Conservation (phyloP, 1,140 invertebrate species). For the Pseudoatta argentina region DNA sequence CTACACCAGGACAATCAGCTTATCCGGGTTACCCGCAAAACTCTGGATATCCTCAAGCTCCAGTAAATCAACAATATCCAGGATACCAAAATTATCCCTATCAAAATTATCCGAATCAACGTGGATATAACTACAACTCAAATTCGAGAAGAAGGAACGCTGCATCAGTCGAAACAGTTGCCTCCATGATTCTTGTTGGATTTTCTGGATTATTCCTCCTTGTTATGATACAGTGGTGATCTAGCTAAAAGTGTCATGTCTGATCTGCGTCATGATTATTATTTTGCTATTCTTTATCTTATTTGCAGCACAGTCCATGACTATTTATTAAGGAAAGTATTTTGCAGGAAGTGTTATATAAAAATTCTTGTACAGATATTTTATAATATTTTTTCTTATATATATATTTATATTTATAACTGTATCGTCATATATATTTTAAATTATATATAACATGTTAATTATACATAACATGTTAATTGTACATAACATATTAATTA, state of each 20-base stretch:
- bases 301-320: not conserved
- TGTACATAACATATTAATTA: too few relatives aligned
- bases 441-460: not conserved
- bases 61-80: conserved; percentile 69
- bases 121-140: conserved; percentile 45
- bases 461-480: not conserved
- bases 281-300: not conserved
- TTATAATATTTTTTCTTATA: too few relatives aligned
- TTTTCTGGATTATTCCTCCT: conserved; percentile 24
- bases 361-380: conserved; percentile 20
- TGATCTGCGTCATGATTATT: conserved; percentile 26
- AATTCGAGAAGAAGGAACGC: conserved; percentile 60
- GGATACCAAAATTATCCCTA: conserved; percentile 71
- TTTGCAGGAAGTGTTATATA: not conserved
- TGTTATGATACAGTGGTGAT: not conserved
- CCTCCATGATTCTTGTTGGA: conserved; percentile 24
- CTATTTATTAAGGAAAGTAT: conserved; percentile 18
- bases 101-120: conserved; percentile 58
- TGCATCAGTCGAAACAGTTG: not conserved
- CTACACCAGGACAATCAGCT: conserved; percentile 74
- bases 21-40: conserved; percentile 69
- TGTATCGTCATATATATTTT: not conserved
- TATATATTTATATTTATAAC: too few relatives aligned
- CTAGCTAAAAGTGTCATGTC: not conserved
- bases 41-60: conserved; percentile 61